Percentiles rank a stretch among this genome's conserved stretches.
Conservation (phyloP, 2,113 vertebrate species). For the Phalacrocorax pelagicus region DNA sequence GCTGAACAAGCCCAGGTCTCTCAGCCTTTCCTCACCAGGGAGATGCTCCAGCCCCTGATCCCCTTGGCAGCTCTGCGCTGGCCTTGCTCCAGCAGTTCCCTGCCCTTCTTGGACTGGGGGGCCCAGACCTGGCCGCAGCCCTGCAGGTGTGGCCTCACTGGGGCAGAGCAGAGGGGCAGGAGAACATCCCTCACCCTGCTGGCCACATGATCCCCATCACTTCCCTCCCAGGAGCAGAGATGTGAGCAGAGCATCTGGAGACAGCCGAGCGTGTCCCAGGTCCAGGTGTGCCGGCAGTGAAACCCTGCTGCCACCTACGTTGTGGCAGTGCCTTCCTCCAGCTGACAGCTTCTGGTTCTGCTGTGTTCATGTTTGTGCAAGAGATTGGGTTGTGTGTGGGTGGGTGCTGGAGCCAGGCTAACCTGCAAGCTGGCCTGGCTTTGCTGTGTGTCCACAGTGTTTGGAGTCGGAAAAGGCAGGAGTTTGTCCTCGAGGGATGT, state of each 20-base stretch:
- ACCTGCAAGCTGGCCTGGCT: background rate
- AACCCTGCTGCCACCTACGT: fast-evolving
- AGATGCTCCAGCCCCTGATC: too few species aligned
- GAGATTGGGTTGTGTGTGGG: background rate
- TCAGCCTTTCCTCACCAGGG: too few species aligned
- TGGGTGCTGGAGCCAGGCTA: background rate
- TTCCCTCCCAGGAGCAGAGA: background rate
- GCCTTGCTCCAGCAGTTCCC: too few species aligned
- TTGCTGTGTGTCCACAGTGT: fast-evolving
- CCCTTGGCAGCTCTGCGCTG: too few species aligned
- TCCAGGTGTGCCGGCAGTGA: background rate
- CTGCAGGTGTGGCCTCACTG: too few species aligned
- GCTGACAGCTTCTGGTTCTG: background rate
- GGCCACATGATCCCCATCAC: background rate
- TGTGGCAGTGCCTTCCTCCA: background rate
- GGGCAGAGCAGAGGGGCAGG: too few species aligned
- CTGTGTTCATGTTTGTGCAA: background rate
- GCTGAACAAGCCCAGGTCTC: too few species aligned
- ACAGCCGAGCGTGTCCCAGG: background rate
- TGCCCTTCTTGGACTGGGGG: too few species aligned
- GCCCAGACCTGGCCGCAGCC: too few species aligned
- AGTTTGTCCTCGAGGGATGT: background rate
- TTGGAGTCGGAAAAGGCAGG: background rate
- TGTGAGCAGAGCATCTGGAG: background rate
- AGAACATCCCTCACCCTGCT: too few species aligned